Evolutionary conservation across 2,797 vertebrate species (phyloP).

Genomic region (Liasis olivaceus): DNA sequence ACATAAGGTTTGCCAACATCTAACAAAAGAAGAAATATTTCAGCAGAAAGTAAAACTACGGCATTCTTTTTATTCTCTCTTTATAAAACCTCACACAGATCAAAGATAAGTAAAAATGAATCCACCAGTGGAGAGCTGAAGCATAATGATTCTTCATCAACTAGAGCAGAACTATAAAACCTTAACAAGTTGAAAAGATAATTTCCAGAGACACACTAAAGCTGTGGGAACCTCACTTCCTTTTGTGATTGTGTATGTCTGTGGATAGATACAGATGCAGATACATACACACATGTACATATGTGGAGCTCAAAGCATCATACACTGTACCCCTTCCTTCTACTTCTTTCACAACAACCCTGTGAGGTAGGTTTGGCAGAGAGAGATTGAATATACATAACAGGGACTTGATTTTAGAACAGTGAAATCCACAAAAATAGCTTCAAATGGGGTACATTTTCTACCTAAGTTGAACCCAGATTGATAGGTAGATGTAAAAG

Average conservation of each 20-base stretch:
- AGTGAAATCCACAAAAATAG: not conserved
- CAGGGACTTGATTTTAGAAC: not conserved
- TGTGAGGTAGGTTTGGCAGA: too few species aligned
- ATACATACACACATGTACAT: not conserved
- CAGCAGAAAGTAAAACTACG: not conserved
- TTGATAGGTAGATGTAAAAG: not conserved
- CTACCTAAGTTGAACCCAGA: not conserved
- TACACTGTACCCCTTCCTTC: not conserved
- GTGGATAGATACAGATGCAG: not conserved
- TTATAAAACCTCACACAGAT: not conserved
- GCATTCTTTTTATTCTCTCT: not conserved
- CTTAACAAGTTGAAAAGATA: not conserved
- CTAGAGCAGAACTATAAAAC: not conserved
- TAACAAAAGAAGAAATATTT: slow-evolving; percentile 48
- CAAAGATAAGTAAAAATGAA: not conserved
- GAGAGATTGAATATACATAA: not conserved
- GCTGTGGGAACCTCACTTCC: not conserved
- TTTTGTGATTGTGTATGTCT: not conserved
- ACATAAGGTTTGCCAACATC: slow-evolving; percentile 75
- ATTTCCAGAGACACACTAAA: not conserved
- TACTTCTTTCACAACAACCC: too few species aligned
- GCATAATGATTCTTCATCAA: not conserved
- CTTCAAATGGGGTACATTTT: not conserved
- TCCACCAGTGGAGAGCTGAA: not conserved
- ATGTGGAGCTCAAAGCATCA: not conserved